phyloP scores from a whole-genome alignment of 2,888 invertebrate genomes.

The Acleris literana region DNA sequence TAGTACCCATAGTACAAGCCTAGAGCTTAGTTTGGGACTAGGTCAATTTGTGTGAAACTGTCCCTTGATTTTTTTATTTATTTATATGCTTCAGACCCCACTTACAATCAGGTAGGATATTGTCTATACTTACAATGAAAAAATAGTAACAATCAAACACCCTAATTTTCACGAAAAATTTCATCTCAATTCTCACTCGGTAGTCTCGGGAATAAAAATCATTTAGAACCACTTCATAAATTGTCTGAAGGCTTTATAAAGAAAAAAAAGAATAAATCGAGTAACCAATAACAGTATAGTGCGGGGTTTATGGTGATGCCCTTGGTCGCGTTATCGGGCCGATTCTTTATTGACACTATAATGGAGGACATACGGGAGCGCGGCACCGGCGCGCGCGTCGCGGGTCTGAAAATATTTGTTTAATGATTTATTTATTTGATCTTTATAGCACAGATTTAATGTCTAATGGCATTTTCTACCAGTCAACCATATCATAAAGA shows the following conservation, averaged over 20 bases:
- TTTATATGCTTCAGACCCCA: too few species aligned
- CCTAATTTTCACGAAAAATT: neutral
- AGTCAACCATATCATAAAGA: too few species aligned
- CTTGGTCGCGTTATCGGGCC: conserved; percentile 72
- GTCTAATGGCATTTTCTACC: too few species aligned
- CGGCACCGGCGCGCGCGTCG: conserved; percentile 21
- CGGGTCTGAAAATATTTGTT: neutral
- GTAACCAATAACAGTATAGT: conserved; percentile 78
- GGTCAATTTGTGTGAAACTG: too few species aligned
- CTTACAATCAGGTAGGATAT: too few species aligned
- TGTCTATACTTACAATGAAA: too few species aligned
- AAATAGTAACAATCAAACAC: neutral
- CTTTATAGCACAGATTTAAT: too few species aligned
- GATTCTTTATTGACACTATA: conserved; percentile 76
- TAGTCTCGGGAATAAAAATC: conserved; percentile 37
- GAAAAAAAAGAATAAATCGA: conserved; percentile 68
- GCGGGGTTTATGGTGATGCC: conserved; percentile 75
- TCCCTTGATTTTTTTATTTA: too few species aligned
- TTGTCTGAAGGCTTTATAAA: conserved; percentile 60
- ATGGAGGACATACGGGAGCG: conserved; percentile 61
- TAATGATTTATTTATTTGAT: too few species aligned
- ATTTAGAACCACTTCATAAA: conserved; percentile 72
- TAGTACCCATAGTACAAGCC: too few species aligned
- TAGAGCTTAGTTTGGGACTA: too few species aligned
- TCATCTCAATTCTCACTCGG: conserved; percentile 3